phyloP scores from a whole-genome alignment of 1,140 invertebrate genomes.

The Limonius californicus region DNA sequence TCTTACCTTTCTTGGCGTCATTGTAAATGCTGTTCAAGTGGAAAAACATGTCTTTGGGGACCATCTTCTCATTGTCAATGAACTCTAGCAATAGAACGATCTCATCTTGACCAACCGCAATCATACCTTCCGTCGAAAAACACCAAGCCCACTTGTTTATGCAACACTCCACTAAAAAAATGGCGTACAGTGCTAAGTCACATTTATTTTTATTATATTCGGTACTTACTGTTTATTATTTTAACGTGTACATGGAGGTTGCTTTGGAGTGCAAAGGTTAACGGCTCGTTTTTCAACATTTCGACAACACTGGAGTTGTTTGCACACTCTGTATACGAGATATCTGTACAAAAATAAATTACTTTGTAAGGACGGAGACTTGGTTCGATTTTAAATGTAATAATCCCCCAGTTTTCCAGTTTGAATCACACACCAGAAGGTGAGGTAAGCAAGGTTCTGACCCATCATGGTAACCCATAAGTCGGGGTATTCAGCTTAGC shows the following conservation, averaged over 20 bases:
- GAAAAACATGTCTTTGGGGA: slow-evolving; percentile 75
- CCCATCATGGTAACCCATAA: too few relatives aligned
- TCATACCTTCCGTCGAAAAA: slow-evolving; percentile 74
- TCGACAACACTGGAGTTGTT: slow-evolving; percentile 52
- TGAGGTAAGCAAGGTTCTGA: too few relatives aligned
- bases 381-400: too few relatives aligned
- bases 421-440: too few relatives aligned
- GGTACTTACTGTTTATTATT: slow-evolving; percentile 68
- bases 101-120: slow-evolving; percentile 83
- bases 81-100: slow-evolving; percentile 75
- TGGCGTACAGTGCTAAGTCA: too few relatives aligned
- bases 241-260: slow-evolving; percentile 77
- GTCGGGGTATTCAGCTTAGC: too few relatives aligned
- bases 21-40: slow-evolving; percentile 73
- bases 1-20: slow-evolving; percentile 67
- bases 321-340: slow-evolving; percentile 54
- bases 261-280: slow-evolving; percentile 75
- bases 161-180: slow-evolving; percentile 71
- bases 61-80: slow-evolving; percentile 61
- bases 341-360: slow-evolving; percentile 53
- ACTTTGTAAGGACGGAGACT: too few relatives aligned
- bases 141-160: slow-evolving; percentile 77
- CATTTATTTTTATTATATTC: not conserved
- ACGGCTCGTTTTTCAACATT: slow-evolving; percentile 57
- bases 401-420: too few relatives aligned